Percentiles rank a stretch among this genome's conserved stretches.
Evolutionary conservation across 2,888 invertebrate species (phyloP).

Genomic region (Sussaba pulchella): DNA sequence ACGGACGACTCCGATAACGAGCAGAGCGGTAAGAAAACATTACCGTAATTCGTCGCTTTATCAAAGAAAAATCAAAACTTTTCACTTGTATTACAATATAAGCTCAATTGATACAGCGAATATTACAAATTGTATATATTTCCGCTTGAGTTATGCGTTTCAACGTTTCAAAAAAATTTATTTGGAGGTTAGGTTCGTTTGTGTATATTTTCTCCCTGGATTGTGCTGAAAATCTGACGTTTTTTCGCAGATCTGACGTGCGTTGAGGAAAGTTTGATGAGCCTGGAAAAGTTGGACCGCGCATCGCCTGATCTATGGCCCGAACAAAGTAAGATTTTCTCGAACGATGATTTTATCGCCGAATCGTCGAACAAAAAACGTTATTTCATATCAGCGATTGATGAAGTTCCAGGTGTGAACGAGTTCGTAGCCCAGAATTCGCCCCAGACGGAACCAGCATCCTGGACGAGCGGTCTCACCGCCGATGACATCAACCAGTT

Average conservation of each 20-base stretch:
- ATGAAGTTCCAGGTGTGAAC: conserved; percentile 94
- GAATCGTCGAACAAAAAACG: conserved; percentile 45
- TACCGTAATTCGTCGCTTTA: too few species aligned
- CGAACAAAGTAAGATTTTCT: conserved; percentile 92
- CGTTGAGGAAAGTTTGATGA: conserved; percentile 91
- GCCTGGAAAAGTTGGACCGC: conserved; percentile 95
- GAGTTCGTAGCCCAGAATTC: conserved; percentile 91
- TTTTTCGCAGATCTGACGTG: conserved; percentile 77
- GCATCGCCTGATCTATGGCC: conserved; percentile 99
- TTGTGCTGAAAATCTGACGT: conserved; percentile 16
- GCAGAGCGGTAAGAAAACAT: conserved; percentile 86
- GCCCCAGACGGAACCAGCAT: conserved; percentile 87
- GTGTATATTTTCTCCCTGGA: background rate
- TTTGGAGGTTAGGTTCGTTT: conserved; percentile 39
- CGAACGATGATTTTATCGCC: conserved; percentile 38
- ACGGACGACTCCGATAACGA: conserved; percentile 88
- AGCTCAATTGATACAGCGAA: too few species aligned
- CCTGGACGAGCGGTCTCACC: conserved; percentile 90
- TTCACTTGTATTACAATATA: background rate
- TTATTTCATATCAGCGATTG: conserved; percentile 72
- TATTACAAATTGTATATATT: background rate
- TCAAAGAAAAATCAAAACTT: conserved; percentile 33
- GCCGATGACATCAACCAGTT: conserved; percentile 91
- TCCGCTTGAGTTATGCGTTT: background rate
- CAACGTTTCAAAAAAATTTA: background rate